A percentile compares a stretch with the other conserved stretches of the same genome.
Evolutionary conservation across 1,140 invertebrate species (phyloP).

Genomic region (Yoshiicerus persimilis): DNA sequence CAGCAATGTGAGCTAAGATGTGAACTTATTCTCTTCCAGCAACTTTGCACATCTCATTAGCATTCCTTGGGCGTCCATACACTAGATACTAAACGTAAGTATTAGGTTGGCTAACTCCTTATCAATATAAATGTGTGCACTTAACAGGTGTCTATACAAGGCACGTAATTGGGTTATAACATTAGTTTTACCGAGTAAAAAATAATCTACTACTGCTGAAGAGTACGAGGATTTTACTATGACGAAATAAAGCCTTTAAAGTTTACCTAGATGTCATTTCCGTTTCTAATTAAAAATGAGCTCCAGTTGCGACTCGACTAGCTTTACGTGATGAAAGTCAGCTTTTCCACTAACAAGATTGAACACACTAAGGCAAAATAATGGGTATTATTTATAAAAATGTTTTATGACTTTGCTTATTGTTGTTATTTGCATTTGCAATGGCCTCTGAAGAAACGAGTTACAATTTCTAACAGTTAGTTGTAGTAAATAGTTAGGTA

Average conservation of each 20-base stretch:
- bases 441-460: background rate
- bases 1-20: background rate
- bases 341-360: background rate
- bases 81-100: background rate
- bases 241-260: background rate
- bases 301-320: background rate
- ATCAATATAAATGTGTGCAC: background rate
- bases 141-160: slow-evolving; percentile 3
- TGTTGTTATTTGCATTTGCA: background rate
- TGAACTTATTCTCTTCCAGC: background rate
- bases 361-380: background rate
- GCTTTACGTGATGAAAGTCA: background rate
- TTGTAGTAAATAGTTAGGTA: background rate
- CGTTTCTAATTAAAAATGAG: background rate
- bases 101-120: background rate
- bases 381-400: background rate
- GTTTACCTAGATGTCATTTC: background rate
- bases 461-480: background rate
- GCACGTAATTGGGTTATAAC: slow-evolving; percentile 21
- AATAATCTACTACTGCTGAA: background rate
- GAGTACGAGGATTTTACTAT: background rate
- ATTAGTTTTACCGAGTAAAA: background rate
- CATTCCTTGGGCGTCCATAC: background rate
- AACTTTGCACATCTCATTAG: background rate
- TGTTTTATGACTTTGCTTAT: background rate